Conservation (phyloP, 2,113 vertebrate species). For the Cyprinodon brontotheroides region DNA sequence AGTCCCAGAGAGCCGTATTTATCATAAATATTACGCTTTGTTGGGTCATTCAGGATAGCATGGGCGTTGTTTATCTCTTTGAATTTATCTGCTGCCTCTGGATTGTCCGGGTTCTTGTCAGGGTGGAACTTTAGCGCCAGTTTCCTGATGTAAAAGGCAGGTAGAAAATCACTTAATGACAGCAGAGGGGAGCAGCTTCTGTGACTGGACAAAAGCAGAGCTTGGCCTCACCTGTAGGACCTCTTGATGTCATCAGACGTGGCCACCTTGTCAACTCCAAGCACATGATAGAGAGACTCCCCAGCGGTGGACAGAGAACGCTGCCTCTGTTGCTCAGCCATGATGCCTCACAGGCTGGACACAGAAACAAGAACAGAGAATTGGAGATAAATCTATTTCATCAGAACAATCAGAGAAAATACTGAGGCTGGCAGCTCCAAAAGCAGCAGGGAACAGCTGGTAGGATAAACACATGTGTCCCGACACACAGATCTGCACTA, state of each 20-base stretch:
- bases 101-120: constrained; percentile 98
- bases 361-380: constrained; percentile 30
- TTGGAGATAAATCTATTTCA: not conserved
- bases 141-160: constrained; percentile 80
- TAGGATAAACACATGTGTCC: not conserved
- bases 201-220: not conserved
- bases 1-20: constrained; percentile 98
- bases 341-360: constrained; percentile 74
- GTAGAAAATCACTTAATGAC: not conserved
- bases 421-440: constrained; percentile 19
- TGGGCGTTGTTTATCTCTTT: constrained; percentile 99
- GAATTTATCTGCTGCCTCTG: constrained; percentile 95
- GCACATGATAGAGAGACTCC: constrained; percentile 90
- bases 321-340: constrained; percentile 97
- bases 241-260: constrained; percentile 96
- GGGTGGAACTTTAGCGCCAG: constrained; percentile 97
- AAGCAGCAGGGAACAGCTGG: constrained; percentile 52
- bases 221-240: constrained; percentile 89
- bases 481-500: not conserved
- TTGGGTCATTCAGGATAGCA: constrained; percentile 93
- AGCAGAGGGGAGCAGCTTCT: not conserved
- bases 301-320: constrained; percentile 97
- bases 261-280: constrained; percentile 94
- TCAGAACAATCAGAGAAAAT: constrained; percentile 2
- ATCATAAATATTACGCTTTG: constrained; percentile 97